These are phyloP conservation scores for Sminthopsis crassicaudata DNA, from an alignment of 2,113 vertebrate genomes.

Conservation along the genomic window DNA sequence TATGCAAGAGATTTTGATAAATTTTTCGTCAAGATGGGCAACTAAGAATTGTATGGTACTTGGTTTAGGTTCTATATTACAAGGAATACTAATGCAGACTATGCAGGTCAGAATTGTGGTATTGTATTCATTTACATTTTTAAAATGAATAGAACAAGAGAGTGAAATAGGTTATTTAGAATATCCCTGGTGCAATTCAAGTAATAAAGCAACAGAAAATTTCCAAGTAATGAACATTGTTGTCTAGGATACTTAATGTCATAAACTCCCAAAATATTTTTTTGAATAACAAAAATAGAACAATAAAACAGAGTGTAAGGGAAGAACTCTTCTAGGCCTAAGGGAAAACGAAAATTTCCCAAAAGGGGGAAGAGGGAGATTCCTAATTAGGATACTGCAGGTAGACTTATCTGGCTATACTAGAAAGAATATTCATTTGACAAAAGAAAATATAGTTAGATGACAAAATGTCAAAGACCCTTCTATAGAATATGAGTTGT, in stretches of 20 bases:
- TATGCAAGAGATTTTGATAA: conserved; percentile 23
- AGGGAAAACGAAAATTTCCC: background rate
- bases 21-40: conserved; percentile 11
- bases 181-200: background rate
- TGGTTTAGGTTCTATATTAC: background rate
- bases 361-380: background rate
- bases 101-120: background rate
- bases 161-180: background rate
- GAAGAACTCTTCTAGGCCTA: background rate
- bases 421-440: background rate
- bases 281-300: background rate
- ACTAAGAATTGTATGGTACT: background rate
- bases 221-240: background rate
- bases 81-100: background rate
- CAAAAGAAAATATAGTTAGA: background rate
- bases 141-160: background rate
- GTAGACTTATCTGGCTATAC: background rate
- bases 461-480: too few species aligned
- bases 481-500: background rate
- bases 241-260: background rate
- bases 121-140: background rate
- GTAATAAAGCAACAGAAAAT: conserved; percentile 12
- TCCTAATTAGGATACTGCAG: background rate
- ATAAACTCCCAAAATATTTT: background rate
- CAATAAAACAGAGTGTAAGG: background rate